These are phyloP conservation scores for Opisthograptis luteolata DNA, from an alignment of 2,888 invertebrate species.

Conservation along the genomic window DNA sequence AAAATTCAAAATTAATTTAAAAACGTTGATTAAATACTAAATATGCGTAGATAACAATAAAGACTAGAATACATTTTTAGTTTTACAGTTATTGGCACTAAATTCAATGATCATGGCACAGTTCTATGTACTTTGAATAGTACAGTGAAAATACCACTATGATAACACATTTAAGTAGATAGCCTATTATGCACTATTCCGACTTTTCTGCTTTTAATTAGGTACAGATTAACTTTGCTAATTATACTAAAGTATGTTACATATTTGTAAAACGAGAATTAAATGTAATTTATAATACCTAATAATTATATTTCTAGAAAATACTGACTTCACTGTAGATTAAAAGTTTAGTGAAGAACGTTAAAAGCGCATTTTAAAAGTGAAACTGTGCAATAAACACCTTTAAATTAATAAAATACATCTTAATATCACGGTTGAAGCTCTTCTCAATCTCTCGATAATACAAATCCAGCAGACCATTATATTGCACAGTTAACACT, in stretches of 20 bases:
- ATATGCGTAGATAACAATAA: slow-evolving; percentile 82
- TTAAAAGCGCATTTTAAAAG: slow-evolving; percentile 66
- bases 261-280: slow-evolving; percentile 74
- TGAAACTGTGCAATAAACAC: slow-evolving; percentile 75
- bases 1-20: slow-evolving; percentile 72
- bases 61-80: slow-evolving; percentile 84
- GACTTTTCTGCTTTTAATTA: slow-evolving; percentile 54
- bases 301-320: slow-evolving; percentile 76
- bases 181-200: slow-evolving; percentile 56
- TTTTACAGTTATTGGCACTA: slow-evolving; percentile 85
- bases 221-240: slow-evolving; percentile 70
- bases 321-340: slow-evolving; percentile 74
- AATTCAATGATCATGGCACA: slow-evolving; percentile 79
- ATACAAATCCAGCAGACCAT: slow-evolving; percentile 58
- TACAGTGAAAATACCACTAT: slow-evolving; percentile 58
- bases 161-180: slow-evolving; percentile 44
- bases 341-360: slow-evolving; percentile 58
- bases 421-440: slow-evolving; percentile 76
- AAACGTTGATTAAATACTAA: slow-evolving; percentile 81
- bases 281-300: slow-evolving; percentile 67
- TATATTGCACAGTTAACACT: slow-evolving; percentile 76
- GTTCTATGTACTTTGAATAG: slow-evolving; percentile 69
- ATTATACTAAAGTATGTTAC: slow-evolving; percentile 72
- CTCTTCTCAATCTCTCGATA: slow-evolving; percentile 56
- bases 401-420: slow-evolving; percentile 54